Evolutionary conservation across 2,888 invertebrate genomes (phyloP).

Genomic region (Nymphalis c-album): DNA sequence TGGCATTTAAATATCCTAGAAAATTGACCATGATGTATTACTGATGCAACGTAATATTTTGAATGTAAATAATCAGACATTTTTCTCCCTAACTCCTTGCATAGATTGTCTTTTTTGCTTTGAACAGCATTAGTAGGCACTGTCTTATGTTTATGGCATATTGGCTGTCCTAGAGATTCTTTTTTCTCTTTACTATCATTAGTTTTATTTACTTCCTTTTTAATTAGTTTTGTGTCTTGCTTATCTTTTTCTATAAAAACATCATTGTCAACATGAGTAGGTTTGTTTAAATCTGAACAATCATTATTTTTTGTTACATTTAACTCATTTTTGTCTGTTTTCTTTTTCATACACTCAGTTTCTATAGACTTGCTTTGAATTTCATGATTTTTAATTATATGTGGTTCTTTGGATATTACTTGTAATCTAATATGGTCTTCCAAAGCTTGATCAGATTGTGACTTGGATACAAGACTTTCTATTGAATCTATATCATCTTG

Average conservation of each 20-base stretch:
- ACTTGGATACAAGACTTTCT: not conserved
- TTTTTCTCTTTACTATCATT: not conserved
- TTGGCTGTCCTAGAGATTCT: not conserved
- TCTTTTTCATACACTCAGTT: not conserved
- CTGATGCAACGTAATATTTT: conserved; percentile 40
- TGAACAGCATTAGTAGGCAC: not conserved
- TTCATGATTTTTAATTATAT: too few relatives aligned
- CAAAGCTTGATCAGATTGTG: not conserved
- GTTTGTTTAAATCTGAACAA: too few relatives aligned
- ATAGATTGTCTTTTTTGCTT: conserved; percentile 4
- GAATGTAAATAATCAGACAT: conserved; percentile 40
- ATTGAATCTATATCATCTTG: too few relatives aligned
- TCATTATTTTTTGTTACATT: not conserved
- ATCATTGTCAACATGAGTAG: too few relatives aligned
- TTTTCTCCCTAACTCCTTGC: conserved; percentile 38
- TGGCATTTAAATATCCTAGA: conserved; percentile 53
- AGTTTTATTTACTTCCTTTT: not conserved
- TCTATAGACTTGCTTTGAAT: not conserved
- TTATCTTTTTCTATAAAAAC: too few relatives aligned
- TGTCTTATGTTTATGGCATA: not conserved
- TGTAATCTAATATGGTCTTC: not conserved
- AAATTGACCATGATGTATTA: conserved; percentile 50
- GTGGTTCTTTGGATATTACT: not conserved
- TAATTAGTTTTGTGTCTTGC: not conserved
- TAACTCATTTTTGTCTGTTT: not conserved